phyloP scores from a whole-genome alignment of 2,113 vertebrate species.

The Vidua macroura region DNA sequence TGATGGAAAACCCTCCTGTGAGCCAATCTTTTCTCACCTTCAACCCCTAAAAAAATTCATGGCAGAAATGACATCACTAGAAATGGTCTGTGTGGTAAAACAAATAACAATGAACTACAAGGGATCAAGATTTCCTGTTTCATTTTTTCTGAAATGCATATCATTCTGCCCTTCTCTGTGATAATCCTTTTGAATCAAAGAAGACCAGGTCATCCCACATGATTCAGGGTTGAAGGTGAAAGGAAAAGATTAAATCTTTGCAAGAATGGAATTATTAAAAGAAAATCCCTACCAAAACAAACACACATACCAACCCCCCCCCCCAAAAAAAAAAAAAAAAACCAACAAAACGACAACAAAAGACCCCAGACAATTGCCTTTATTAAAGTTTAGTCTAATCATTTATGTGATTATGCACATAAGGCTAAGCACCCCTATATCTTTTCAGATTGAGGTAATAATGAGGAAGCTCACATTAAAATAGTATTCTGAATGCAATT shows the following conservation, averaged over 20 bases:
- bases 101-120: neutral
- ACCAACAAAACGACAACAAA: neutral
- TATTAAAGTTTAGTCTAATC: neutral
- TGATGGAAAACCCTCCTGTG: neutral
- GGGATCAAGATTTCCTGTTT: neutral
- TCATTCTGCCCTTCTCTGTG: neutral
- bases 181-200: neutral
- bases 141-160: neutral
- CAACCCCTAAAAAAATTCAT: neutral
- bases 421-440: neutral
- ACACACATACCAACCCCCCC: neutral
- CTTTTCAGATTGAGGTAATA: neutral
- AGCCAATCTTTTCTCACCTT: neutral
- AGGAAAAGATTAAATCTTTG: neutral
- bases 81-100: neutral
- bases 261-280: neutral
- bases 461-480: neutral
- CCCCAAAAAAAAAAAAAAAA: no score
- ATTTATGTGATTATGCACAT: neutral
- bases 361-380: accelerated
- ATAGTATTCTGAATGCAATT: neutral
- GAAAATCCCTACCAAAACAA: neutral
- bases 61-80: neutral
- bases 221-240: neutral
- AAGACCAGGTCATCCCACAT: neutral